Base-by-base conservation (phyloP, 2,888 invertebrate genomes). In the Eristalinus aeneus region DNA sequence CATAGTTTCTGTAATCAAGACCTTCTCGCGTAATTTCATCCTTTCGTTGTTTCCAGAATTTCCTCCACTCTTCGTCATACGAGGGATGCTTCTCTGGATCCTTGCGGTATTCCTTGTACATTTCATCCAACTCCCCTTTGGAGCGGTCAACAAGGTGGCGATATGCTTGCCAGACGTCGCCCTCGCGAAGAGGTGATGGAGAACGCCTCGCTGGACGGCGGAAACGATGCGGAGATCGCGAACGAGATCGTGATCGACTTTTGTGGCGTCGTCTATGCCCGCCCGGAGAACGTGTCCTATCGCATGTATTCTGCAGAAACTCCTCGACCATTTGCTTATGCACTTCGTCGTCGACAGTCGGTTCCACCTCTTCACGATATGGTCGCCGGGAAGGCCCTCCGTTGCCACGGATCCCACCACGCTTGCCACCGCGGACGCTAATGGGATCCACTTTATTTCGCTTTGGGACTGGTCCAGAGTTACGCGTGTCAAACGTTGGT, bases 21-120 rank as follows among this genome's bases (percentile, higher is more conserved):
- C 92, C 91, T 65, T 90, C 89, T n/a, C 88, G 88, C 34, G 90
- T 88, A 60, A 97, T 93, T 91, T 97, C 96, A 90, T 96, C 96
- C 90, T 96, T 96, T 1, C 97, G 94, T 31, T 94, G 94, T 90
- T 97, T 96, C 97, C 97, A 97, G 92, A 97, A 97, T 90, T 95
- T 95, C 91, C 97, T 96, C 97, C 97, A 97, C 90, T 97, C 97
- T 61, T 96, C 96, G 0, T 96, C 96, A 91, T 97, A 97, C 8
- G 95, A 93, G 0, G 97, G 97, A 92, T 97, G 97, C 88, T 96
- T 96, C 91, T 97, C 97, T 0, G 97, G 97, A 90, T 96, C 96
- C 90, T 95, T 95, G 90, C 89, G 89, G 78, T 90, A 92, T 3
- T 89, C 67, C 2, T 88, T 85, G 74, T 96, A 96, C 89, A 96